Base-by-base conservation (phyloP, 2,797 vertebrate genomes). In the Brotula barbata region DNA sequence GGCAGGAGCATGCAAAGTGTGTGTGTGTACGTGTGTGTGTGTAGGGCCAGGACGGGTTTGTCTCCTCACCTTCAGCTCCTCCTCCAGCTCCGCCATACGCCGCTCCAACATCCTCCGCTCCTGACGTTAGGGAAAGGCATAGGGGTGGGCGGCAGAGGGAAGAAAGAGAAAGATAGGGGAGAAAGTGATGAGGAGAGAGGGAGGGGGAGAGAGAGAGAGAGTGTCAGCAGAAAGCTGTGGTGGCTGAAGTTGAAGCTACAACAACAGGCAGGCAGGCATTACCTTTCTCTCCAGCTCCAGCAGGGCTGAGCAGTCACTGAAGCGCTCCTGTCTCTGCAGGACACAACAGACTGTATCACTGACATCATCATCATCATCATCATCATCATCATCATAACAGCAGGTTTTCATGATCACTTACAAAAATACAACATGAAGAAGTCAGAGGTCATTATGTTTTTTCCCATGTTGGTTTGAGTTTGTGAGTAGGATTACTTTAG, bases 201-300 rank as follows among this genome's bases (percentile, higher is more conserved):
- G 64, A 55, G 25, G 63, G 39, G 17, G 15, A 53, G 57, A 64
- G 58, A 70, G 67, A 46, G 47, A 63, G 58, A 71, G 69, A 47
- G 77, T 3, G 21, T 83, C 47, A 73, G 74, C 46, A 68, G 42
- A 71, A 52, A 68, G 82, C 81, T 58, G 52, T 55, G 5, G 83
- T 77, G 84, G 62, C 64, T 4, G 83, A 75, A 60, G 58, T 50
- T 41, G 40, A 78, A 84, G 81, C 82, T 13, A 58, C 58, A 69
- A 55, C 17, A 40, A 40, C 15, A n/a, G 37, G 52, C 16, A 19
- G 36, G n/a, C 41, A 57, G 12, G 43, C 19, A 17, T 84, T 88
- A 94, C 93, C 89, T 93, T 94, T 66, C 92, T 92, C 82, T 94
- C 93, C 71, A 91, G 80, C 44, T 94, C 93, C 80, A 94, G 68